Evolutionary conservation across 1,140 invertebrate genomes (phyloP).

Genomic region (Nasonia longicornis): DNA sequence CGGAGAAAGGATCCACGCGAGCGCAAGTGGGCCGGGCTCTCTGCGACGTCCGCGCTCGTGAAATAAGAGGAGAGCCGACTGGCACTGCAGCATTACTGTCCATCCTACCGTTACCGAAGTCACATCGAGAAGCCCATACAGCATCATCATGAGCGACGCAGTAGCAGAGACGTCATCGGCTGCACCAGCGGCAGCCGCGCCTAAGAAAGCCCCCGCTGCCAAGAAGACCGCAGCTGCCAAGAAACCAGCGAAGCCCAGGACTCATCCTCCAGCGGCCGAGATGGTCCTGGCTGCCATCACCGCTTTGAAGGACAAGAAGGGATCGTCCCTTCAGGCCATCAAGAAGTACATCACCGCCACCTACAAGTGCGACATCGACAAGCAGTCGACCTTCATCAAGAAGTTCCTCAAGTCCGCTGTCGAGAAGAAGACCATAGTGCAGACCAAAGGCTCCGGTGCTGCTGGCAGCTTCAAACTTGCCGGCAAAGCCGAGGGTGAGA

Average conservation of each 20-base stretch:
- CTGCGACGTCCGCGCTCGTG: not conserved
- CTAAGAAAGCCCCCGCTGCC: constrained; percentile 50
- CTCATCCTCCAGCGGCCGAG: constrained; percentile 43
- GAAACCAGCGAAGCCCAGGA: constrained; percentile 72
- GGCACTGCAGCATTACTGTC: not conserved
- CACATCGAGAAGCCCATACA: not conserved
- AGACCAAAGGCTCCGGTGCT: too few species aligned
- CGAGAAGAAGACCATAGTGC: constrained; percentile 50
- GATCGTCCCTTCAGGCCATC: too few species aligned
- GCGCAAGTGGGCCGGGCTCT: not conserved
- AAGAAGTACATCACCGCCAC: constrained; percentile 72
- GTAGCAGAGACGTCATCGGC: not conserved
- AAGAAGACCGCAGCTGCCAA: constrained; percentile 71
- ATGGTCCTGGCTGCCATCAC: too few species aligned
- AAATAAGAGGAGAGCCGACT: not conserved
- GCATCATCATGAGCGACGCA: constrained; percentile 15
- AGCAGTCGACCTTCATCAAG: constrained; percentile 72
- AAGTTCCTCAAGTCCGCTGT: constrained; percentile 73
- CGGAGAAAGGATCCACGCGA: not conserved
- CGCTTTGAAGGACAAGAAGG: too few species aligned
- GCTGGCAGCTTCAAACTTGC: too few species aligned
- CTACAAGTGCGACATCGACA: constrained; percentile 73
- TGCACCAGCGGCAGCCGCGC: not conserved
- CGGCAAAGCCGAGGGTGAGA: too few species aligned
- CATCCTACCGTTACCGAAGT: not conserved